A percentile compares a stretch with the other conserved stretches of the same genome.
Evolutionary conservation across 2,888 invertebrate genomes (phyloP).

Genomic region (Copidosoma aretas): DNA sequence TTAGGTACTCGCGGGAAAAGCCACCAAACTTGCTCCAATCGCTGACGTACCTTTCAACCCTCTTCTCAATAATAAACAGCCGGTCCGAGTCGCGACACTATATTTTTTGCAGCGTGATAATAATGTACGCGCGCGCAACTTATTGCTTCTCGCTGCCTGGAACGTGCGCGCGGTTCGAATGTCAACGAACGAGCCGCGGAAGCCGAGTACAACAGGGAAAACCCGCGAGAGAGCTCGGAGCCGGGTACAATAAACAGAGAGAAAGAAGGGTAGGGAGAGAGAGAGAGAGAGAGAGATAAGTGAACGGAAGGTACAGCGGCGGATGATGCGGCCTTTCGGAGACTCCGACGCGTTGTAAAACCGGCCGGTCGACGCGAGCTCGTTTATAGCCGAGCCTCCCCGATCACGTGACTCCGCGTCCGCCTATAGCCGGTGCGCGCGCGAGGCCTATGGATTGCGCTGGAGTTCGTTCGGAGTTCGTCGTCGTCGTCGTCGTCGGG

Average conservation of each 20-base stretch:
- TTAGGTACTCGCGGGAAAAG: slow-evolving; percentile 24
- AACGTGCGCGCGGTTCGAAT: neutral
- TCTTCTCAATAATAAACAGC: too few species aligned
- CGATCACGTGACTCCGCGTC: slow-evolving; percentile 54
- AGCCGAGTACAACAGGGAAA: neutral
- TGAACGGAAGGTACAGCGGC: neutral
- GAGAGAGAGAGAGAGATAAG: neutral
- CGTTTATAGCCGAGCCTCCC: slow-evolving; percentile 53
- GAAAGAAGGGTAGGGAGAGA: neutral
- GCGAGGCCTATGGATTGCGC: too few species aligned
- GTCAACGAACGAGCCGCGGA: neutral
- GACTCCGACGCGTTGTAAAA: slow-evolving; percentile 46
- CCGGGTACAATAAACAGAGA: neutral
- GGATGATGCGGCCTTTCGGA: slow-evolving; percentile 6
- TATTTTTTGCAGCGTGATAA: too few species aligned
- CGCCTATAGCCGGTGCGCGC: too few species aligned
- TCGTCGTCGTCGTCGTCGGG: too few species aligned
- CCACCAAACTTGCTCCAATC: neutral
- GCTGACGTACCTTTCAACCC: too few species aligned
- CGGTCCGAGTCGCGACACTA: too few species aligned
- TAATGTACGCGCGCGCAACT: too few species aligned
- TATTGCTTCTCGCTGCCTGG: too few species aligned
- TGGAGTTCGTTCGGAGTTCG: too few species aligned
- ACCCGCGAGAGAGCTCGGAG: neutral
- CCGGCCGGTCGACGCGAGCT: slow-evolving; percentile 56